A percentile compares a stretch with the other conserved stretches of the same genome.
Conservation (phyloP, 2,113 vertebrate species). For the Lutjanus erythropterus region DNA sequence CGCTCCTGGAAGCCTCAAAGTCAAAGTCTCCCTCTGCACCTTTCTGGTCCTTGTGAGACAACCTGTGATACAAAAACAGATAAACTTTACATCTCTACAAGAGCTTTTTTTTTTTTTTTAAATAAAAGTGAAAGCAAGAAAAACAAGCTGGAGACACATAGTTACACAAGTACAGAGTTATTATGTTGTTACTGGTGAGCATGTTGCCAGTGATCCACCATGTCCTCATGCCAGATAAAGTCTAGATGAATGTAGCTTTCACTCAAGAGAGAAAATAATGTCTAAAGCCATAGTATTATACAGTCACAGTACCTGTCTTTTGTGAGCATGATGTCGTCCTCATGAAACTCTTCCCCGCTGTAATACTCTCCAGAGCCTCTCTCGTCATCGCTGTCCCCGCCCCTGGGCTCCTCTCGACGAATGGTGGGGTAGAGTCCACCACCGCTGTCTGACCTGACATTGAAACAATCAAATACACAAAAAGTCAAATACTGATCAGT, state of each 20-base stretch:
- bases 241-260: neutral
- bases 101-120: neutral
- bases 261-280: neutral
- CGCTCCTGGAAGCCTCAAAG: constrained; percentile 84
- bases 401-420: constrained; percentile 83
- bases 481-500: neutral
- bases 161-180: no score
- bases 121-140: neutral
- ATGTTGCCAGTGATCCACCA: neutral
- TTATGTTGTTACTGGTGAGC: neutral
- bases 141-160: neutral
- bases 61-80: constrained; percentile 40
- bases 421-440: constrained; percentile 88
- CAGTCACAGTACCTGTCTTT: constrained; percentile 85
- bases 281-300: neutral
- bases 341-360: constrained; percentile 93
- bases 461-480: neutral
- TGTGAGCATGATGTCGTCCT: constrained; percentile 89
- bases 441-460: constrained; percentile 88
- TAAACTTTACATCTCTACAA: neutral
- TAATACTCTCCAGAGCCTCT: constrained; percentile 88
- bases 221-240: no score
- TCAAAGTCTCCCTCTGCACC: constrained; percentile 81
- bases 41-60: constrained; percentile 74
- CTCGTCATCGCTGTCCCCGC: constrained; percentile 86